Evolutionary conservation across 2,113 vertebrate genomes (phyloP).

Genomic region (Rissa tridactyla): DNA sequence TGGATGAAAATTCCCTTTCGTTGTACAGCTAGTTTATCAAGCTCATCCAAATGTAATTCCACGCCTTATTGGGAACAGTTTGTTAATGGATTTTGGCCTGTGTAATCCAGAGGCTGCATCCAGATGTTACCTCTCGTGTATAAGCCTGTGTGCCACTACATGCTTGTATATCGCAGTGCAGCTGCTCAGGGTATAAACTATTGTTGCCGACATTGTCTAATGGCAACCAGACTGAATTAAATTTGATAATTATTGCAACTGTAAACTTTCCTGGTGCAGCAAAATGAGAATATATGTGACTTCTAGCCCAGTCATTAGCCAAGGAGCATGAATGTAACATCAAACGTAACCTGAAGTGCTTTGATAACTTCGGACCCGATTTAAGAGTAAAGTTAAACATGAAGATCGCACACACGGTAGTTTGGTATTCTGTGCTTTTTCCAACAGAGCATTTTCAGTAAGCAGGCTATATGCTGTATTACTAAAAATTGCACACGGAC

Average conservation of each 20-base stretch:
- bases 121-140: neutral
- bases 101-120: neutral
- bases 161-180: neutral
- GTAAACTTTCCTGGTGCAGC: neutral
- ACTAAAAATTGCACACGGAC: neutral
- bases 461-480: neutral
- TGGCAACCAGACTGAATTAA: neutral
- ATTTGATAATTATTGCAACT: neutral
- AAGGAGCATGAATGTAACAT: neutral
- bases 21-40: neutral
- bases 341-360: neutral
- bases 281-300: neutral
- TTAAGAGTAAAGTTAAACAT: neutral
- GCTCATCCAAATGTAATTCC: neutral
- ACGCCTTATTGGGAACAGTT: neutral
- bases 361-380: neutral
- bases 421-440: neutral
- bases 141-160: neutral
- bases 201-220: neutral
- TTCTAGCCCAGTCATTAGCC: neutral
- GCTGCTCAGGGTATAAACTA: neutral
- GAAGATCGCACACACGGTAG: neutral
- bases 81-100: neutral
- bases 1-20: slow-evolving; percentile 7
- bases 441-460: neutral